Percentiles rank a stretch among this genome's conserved stretches.
Conservation (phyloP, 23 tunicate species). For the Aplidium turbinatum region DNA sequence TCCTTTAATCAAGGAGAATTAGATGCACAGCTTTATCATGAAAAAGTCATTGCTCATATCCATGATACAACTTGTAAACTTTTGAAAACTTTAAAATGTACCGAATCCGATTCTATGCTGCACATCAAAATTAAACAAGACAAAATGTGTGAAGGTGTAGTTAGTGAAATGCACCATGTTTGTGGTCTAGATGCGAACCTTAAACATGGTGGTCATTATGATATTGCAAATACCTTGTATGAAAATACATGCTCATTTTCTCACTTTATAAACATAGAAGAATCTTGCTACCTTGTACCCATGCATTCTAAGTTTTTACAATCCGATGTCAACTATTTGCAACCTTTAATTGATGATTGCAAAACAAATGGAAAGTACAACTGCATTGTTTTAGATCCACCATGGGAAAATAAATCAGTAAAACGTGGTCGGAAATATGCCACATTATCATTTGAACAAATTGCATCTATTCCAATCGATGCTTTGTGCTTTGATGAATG, state of each 20-base stretch:
- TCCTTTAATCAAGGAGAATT: conserved; percentile 45
- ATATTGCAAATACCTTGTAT: too few species aligned
- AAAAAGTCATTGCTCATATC: conserved; percentile 8
- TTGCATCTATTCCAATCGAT: conserved; percentile 36
- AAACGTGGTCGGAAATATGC: conserved; percentile 70
- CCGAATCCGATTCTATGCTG: neutral
- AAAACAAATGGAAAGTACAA: conserved; percentile 48
- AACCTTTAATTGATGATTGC: conserved; percentile 41
- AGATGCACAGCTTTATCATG: conserved; percentile 17
- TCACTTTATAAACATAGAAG: neutral
- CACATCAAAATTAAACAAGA: too few species aligned
- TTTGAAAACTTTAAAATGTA: neutral
- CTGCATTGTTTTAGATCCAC: conserved; percentile 81
- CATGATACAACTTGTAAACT: neutral
- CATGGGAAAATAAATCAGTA: conserved; percentile 93
- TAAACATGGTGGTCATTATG: too few species aligned
- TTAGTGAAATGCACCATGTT: too few species aligned
- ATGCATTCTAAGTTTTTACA: conserved; percentile 45
- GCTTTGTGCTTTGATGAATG: conserved; percentile 30
- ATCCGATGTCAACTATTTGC: conserved; percentile 43
- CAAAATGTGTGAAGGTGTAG: too few species aligned
- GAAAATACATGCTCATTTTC: conserved; percentile 13
- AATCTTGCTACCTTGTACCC: conserved; percentile 41
- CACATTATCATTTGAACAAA: conserved; percentile 54
- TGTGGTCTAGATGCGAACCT: too few species aligned